phyloP scores from a whole-genome alignment of 2,888 invertebrate genomes.

The Cephus pygmeus region DNA sequence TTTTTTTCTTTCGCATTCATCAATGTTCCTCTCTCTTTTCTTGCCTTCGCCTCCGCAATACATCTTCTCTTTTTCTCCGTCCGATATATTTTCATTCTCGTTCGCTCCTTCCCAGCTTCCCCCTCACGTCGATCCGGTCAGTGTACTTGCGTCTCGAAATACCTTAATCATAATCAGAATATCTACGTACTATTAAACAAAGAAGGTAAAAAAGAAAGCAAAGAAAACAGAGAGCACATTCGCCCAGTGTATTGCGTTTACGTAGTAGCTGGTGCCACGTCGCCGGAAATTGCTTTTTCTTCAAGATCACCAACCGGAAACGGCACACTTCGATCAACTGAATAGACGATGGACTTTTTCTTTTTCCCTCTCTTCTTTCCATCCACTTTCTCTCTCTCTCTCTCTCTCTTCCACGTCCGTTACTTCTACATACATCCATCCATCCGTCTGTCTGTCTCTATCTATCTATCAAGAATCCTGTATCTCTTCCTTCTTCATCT shows the following conservation, averaged over 20 bases:
- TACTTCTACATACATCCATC: not conserved
- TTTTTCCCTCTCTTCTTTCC: not conserved
- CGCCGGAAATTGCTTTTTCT: not conserved
- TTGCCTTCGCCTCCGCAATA: not conserved
- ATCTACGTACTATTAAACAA: conserved; percentile 44
- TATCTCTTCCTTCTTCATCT: not conserved
- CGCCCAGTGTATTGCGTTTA: conserved; percentile 38
- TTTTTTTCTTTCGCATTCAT: conserved; percentile 4
- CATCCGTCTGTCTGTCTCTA: not conserved
- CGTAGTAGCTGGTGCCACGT: not conserved
- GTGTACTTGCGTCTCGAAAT: not conserved
- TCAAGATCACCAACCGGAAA: not conserved
- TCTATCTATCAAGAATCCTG: not conserved
- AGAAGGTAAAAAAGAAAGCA: not conserved
- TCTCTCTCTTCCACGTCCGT: not conserved
- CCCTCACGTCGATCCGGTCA: not conserved
- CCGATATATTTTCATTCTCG: conserved; percentile 35
- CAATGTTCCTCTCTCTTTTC: conserved; percentile 5
- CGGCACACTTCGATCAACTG: not conserved
- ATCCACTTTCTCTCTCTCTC: not conserved
- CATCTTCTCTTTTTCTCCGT: conserved; percentile 19
- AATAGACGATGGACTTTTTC: not conserved
- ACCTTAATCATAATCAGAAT: conserved; percentile 28
- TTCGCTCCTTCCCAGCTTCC: conserved; percentile 1
- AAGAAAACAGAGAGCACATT: conserved; percentile 35